phyloP scores from a whole-genome alignment of 2,797 vertebrate genomes.

The Adrianichthys oophorus region DNA sequence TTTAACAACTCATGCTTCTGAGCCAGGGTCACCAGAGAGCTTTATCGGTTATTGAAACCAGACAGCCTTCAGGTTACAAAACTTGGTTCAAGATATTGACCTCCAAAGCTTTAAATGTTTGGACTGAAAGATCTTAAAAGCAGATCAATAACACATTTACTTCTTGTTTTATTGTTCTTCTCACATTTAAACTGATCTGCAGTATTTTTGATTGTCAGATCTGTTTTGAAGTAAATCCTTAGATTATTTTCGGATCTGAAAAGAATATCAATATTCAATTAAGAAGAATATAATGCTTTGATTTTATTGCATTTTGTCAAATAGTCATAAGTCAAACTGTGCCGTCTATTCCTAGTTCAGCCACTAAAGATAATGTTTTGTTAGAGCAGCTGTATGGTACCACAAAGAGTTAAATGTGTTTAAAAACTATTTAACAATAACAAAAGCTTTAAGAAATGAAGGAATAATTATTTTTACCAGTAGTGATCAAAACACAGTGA shows the following conservation, averaged over 20 bases:
- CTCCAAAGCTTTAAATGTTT: conserved; percentile 17
- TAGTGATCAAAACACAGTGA: no score
- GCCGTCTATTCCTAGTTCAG: no score
- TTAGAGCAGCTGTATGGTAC: no score
- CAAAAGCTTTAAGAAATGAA: no score
- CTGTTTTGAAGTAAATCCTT: no score
- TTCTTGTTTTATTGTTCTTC: neutral
- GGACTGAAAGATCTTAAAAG: neutral
- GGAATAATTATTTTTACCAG: no score
- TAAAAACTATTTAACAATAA: no score
- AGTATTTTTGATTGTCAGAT: neutral
- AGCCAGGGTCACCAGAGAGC: conserved; percentile 25
- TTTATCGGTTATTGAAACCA: conserved; percentile 42
- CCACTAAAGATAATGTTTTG: no score
- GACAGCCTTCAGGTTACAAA: conserved; percentile 28
- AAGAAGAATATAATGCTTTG: conserved; percentile 8
- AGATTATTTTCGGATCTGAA: neutral
- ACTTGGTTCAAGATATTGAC: conserved; percentile 13
- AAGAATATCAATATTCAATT: neutral
- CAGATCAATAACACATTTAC: neutral
- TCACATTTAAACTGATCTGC: neutral
- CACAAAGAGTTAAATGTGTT: no score
- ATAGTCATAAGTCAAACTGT: conserved; percentile 24
- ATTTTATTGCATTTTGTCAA: conserved; percentile 32
- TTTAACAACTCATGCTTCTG: conserved; percentile 37